Evolutionary conservation across 2,888 invertebrate genomes (phyloP).

Genomic region (Idaea aversata): DNA sequence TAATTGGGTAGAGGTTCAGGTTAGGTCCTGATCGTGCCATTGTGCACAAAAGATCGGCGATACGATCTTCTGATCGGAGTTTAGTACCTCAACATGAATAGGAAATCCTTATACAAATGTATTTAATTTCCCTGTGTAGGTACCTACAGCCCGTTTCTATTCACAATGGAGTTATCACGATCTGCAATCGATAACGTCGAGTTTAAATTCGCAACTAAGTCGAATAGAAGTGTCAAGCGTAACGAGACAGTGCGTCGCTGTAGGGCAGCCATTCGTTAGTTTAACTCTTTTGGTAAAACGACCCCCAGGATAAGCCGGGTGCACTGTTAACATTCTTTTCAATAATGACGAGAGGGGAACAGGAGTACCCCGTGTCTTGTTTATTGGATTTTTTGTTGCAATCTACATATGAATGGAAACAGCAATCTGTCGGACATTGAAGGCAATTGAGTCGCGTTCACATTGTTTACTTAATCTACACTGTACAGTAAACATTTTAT

Average conservation of each 20-base stretch:
- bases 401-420: slow-evolving; percentile 78
- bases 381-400: slow-evolving; percentile 80
- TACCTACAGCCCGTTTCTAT: slow-evolving; percentile 9
- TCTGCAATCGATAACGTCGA: slow-evolving; percentile 31
- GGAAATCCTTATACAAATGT: not conserved
- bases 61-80: not conserved
- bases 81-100: slow-evolving; percentile 3
- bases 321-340: slow-evolving; percentile 78
- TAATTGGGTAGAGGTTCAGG: not conserved
- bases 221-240: slow-evolving; percentile 74
- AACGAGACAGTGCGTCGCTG: slow-evolving; percentile 51
- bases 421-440: slow-evolving; percentile 69
- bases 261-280: slow-evolving; percentile 75
- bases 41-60: not conserved
- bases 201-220: slow-evolving; percentile 62
- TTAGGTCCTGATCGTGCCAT: not conserved
- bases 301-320: slow-evolving; percentile 72
- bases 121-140: not conserved
- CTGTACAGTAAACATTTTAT: slow-evolving; percentile 22
- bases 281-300: slow-evolving; percentile 79
- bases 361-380: slow-evolving; percentile 71
- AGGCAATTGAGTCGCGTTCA: slow-evolving; percentile 52
- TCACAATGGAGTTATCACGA: slow-evolving; percentile 23
- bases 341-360: slow-evolving; percentile 75
- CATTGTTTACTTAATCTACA: slow-evolving; percentile 46